Evolutionary conservation across 2,797 vertebrate species (phyloP).

Genomic region (Lepus townsendii): DNA sequence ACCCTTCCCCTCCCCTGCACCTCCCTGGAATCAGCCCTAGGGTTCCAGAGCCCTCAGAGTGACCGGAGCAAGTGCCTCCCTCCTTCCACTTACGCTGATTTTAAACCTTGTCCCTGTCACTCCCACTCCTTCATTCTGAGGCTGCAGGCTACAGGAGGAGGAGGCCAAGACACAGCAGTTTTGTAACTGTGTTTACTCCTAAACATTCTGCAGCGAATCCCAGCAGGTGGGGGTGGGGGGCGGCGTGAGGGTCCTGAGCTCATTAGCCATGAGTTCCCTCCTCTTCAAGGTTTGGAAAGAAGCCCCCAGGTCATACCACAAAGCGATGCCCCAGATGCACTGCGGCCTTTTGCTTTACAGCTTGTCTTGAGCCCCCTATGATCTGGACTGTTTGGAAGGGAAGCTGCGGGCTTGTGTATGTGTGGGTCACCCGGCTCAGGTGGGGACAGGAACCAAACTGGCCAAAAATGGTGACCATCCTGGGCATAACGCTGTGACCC

Average conservation of each 20-base stretch:
- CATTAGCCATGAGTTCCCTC: not conserved
- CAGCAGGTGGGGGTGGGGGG: too few species aligned
- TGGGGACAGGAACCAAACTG: not conserved
- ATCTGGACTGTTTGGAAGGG: not conserved
- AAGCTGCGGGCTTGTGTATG: not conserved
- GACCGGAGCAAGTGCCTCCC: not conserved
- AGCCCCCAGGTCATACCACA: not conserved
- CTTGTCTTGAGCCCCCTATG: not conserved
- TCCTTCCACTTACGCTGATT: not conserved
- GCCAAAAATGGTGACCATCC: not conserved
- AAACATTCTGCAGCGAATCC: not conserved
- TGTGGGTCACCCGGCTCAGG: not conserved
- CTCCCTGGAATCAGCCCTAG: not conserved
- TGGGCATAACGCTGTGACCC: not conserved
- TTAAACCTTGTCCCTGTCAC: not conserved
- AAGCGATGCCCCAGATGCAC: not conserved
- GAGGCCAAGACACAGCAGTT: not conserved
- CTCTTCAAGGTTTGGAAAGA: not conserved
- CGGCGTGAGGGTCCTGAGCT: not conserved
- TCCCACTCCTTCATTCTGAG: not conserved
- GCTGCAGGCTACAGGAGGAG: not conserved
- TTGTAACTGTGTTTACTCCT: not conserved
- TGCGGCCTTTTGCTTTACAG: not conserved
- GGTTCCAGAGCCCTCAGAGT: not conserved
- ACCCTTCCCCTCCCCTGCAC: not conserved